Evolutionary conservation across 2,797 vertebrate species (phyloP), one percentile per base, ranked within the genome.

Genomic region (Rhinatrema bivittatum): DNA sequence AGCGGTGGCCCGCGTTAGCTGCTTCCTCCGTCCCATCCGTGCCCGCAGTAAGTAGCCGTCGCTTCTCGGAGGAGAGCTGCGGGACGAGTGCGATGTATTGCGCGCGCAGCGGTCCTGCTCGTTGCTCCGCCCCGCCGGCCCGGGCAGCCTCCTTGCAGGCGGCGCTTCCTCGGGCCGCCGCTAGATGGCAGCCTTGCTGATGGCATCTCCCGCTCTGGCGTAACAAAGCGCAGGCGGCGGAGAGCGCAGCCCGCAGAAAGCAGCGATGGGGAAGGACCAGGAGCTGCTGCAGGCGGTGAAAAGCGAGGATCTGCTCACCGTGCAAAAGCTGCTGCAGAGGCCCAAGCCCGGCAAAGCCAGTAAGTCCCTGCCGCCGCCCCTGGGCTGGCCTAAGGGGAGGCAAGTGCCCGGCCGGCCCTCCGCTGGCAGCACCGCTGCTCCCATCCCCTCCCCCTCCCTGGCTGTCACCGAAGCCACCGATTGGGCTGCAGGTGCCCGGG

Each of bases 261-360:
- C 30, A 42, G 51, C 76, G 81, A 96, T 96, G 93, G 93, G 93
- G 81, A 96, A 96, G 82, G 93, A 97, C 81, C 93, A 96, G 84
- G 92, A 97, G 81, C 86, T 97, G 81, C 90, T 96, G 74, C 93
- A 96, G 86, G 93, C 93, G 68, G 93, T 97, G 67, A 97, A 97
- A 81, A 91, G 88, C 77, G 93, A 97, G 86, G 93, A 97, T 83
- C 72, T 96, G 67, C 82, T 89, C 69, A 85, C 91, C 65, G 93
- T 92, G 65, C 93, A 96, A 86, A 91, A 93, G 82, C 89, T 97
- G 79, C 89, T 97, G 83, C 92, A 96, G 75, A 93, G 93, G 91
- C 91, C 91, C 65, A 87, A 86, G 67, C 88, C 91, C 12, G 91
- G 91, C 62, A 95, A 94, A 88, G 89, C 93, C 79, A 96, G 93